phyloP scores from a whole-genome alignment of 2,888 invertebrate species.

The Malthinus seriepunctatus region DNA sequence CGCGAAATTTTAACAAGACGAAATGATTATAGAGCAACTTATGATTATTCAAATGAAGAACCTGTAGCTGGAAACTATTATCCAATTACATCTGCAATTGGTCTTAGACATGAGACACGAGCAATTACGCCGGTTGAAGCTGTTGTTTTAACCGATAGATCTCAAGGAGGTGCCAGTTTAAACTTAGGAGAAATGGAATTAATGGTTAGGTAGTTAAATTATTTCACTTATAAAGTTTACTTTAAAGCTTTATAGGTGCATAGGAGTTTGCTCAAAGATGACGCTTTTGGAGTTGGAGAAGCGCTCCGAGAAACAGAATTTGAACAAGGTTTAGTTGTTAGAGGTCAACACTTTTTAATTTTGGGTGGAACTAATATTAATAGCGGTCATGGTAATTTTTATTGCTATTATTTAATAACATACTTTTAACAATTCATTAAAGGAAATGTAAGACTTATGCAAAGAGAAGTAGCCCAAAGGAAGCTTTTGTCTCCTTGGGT shows the following conservation, averaged over 20 bases:
- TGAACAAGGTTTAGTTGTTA: slow-evolving; percentile 65
- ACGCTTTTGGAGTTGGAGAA: slow-evolving; percentile 88
- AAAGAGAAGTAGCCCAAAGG: slow-evolving; percentile 53
- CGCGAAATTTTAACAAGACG: slow-evolving; percentile 68
- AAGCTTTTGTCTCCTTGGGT: slow-evolving; percentile 47
- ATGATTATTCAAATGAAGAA: slow-evolving; percentile 58
- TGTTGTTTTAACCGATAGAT: slow-evolving; percentile 63
- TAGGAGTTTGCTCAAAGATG: slow-evolving; percentile 78
- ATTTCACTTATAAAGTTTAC: too few species aligned
- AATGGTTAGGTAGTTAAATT: slow-evolving; percentile 68
- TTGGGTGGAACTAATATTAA: slow-evolving; percentile 45
- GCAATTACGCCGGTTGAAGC: slow-evolving; percentile 48
- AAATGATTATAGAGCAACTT: slow-evolving; percentile 62
- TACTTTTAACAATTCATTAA: not conserved
- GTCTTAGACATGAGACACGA: slow-evolving; percentile 55
- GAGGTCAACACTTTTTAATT: slow-evolving; percentile 64
- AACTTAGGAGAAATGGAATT: slow-evolving; percentile 65
- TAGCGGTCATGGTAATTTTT: not conserved
- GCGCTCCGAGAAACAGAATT: slow-evolving; percentile 78
- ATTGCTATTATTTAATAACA: not conserved
- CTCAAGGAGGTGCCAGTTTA: slow-evolving; percentile 65
- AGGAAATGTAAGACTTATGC: slow-evolving; percentile 38
- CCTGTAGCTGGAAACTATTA: slow-evolving; percentile 73
- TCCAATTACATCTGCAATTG: slow-evolving; percentile 70
- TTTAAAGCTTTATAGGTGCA: slow-evolving; percentile 76